phyloP scores from a whole-genome alignment of 1,140 invertebrate species.

The Drosophila auraria region DNA sequence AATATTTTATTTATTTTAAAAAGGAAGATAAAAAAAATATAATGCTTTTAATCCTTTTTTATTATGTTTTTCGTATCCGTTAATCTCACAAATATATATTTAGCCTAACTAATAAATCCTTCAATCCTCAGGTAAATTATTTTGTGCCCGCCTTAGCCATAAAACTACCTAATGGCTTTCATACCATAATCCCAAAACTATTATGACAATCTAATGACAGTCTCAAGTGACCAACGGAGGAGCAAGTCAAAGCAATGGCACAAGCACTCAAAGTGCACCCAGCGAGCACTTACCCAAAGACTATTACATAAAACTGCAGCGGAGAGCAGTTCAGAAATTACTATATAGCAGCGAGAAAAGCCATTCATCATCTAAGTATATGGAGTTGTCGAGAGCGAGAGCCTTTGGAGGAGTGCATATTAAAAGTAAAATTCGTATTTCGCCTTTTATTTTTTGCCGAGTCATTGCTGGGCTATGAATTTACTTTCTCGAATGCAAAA shows the following conservation, averaged over 20 bases:
- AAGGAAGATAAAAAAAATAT: too few relatives aligned
- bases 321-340: slow-evolving; percentile 34
- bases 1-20: background rate
- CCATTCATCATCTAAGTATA: slow-evolving; percentile 63
- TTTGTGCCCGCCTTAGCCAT: background rate
- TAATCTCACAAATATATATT: too few relatives aligned
- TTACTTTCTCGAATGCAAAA: slow-evolving; percentile 52
- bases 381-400: slow-evolving; percentile 27
- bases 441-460: slow-evolving; percentile 45
- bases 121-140: background rate
- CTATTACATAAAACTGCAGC: slow-evolving; percentile 51
- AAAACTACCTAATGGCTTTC: background rate
- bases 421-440: slow-evolving; percentile 41
- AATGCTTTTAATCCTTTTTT: too few relatives aligned
- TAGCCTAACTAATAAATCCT: too few relatives aligned
- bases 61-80: too few relatives aligned
- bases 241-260: slow-evolving; percentile 31
- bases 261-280: slow-evolving; percentile 12
- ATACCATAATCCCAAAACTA: slow-evolving; percentile 7
- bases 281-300: slow-evolving; percentile 24
- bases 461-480: slow-evolving; percentile 56
- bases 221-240: slow-evolving; percentile 32
- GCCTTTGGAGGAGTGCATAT: slow-evolving; percentile 33
- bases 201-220: slow-evolving; percentile 53
- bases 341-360: slow-evolving; percentile 29